Evolutionary conservation across 2,888 invertebrate genomes (phyloP).

Genomic region (Clusia tigrina): DNA sequence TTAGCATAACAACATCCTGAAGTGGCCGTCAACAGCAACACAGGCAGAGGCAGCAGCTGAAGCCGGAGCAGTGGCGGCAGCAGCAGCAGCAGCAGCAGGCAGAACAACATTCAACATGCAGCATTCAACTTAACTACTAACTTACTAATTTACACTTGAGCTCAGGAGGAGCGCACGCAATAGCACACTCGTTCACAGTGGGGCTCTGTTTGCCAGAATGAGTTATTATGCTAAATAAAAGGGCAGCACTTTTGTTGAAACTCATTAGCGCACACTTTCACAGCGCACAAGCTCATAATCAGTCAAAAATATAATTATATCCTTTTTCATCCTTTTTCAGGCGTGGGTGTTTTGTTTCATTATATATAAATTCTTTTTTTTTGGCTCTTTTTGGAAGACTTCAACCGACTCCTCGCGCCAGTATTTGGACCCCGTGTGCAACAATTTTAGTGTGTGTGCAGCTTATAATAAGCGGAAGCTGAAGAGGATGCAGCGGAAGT

Average conservation of each 20-base stretch:
- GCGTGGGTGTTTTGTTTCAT: background rate
- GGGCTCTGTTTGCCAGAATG: background rate
- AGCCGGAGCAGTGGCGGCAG: background rate
- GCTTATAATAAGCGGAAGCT: background rate
- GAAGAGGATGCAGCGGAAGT: background rate
- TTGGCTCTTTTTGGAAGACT: background rate
- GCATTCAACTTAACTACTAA: background rate
- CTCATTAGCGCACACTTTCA: slow-evolving; percentile 6
- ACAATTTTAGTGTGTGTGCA: background rate
- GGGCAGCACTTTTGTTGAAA: slow-evolving; percentile 4
- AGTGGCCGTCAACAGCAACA: background rate
- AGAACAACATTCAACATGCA: too few species aligned
- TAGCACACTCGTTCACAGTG: background rate
- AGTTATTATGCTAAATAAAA: background rate
- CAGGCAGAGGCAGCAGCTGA: background rate
- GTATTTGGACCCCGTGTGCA: background rate
- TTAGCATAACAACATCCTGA: slow-evolving; percentile 10
- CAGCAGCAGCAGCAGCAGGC: background rate
- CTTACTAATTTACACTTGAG: slow-evolving; percentile 9
- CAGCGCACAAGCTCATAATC: background rate
- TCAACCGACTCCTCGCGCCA: background rate
- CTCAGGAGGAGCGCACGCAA: background rate
- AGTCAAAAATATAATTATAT: slow-evolving; percentile 12
- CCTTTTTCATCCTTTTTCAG: background rate
- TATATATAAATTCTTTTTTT: background rate